phyloP scores from a whole-genome alignment of 2,113 vertebrate genomes.

The Axis porcinus region DNA sequence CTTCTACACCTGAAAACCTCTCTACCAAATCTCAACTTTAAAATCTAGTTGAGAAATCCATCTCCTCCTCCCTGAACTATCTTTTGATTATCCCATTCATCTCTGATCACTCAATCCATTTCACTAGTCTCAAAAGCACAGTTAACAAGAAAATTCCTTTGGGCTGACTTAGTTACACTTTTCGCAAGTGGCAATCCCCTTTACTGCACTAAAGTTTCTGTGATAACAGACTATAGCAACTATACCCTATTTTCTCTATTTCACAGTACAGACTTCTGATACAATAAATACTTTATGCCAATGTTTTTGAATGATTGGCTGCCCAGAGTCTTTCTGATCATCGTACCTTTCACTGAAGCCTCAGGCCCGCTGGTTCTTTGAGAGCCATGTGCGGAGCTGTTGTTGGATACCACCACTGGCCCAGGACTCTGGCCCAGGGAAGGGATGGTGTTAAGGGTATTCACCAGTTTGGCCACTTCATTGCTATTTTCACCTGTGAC shows the following conservation, averaged over 20 bases:
- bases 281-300: not conserved
- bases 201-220: not conserved
- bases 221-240: not conserved
- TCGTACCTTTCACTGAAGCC: conserved; percentile 78
- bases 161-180: not conserved
- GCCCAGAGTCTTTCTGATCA: conserved; percentile 18
- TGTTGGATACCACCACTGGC: conserved; percentile 81
- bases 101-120: not conserved
- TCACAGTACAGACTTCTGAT: not conserved
- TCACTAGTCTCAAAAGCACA: not conserved
- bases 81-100: not conserved
- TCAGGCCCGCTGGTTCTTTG: conserved; percentile 77
- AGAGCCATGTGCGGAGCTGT: conserved; percentile 77
- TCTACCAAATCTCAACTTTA: conserved; percentile 7
- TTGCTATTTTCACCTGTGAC: conserved; percentile 80
- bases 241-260: not conserved
- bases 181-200: not conserved
- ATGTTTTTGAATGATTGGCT: not conserved
- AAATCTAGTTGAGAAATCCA: conserved; percentile 9
- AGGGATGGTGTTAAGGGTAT: conserved; percentile 81
- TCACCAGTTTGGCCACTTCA: conserved; percentile 85
- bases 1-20: not conserved
- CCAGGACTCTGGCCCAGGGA: conserved; percentile 81
- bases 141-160: not conserved
- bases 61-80: not conserved